These are phyloP conservation scores for Zophobas morio DNA, from an alignment of 1,140 invertebrate species.

Conservation along the genomic window DNA sequence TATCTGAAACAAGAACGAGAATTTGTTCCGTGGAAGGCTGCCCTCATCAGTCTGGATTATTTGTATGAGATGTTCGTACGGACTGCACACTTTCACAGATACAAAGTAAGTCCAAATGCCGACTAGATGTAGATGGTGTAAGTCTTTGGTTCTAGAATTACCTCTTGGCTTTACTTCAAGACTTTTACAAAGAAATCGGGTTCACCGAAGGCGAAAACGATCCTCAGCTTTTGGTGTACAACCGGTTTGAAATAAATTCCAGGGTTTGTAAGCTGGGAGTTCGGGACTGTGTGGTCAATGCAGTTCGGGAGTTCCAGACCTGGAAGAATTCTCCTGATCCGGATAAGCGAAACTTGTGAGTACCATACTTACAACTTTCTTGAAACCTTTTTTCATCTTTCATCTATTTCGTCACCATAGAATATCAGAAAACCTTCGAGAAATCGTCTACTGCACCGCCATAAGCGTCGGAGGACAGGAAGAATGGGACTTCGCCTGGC, in stretches of 20 bases:
- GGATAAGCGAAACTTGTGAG: constrained; percentile 81
- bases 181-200: constrained; percentile 77
- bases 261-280: constrained; percentile 81
- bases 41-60: constrained; percentile 78
- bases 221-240: constrained; percentile 77
- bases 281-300: constrained; percentile 78
- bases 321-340: constrained; percentile 81
- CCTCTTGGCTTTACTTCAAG: constrained; percentile 74
- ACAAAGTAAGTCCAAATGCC: constrained; percentile 73
- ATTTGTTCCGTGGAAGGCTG: constrained; percentile 86
- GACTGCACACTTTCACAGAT: constrained; percentile 80
- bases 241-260: constrained; percentile 78
- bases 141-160: constrained; percentile 72
- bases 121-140: not conserved
- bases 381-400: no score
- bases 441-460: constrained; percentile 87
- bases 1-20: constrained; percentile 83
- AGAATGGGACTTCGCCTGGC: constrained; percentile 91
- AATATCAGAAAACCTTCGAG: constrained; percentile 86
- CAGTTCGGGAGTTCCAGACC: constrained; percentile 77
- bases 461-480: constrained; percentile 82
- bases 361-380: not conserved
- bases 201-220: constrained; percentile 76
- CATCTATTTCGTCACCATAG: constrained; percentile 60
- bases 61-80: constrained; percentile 82